Base-by-base conservation (phyloP, 1,140 invertebrate genomes). In the Rhyacophila brunnea region DNA sequence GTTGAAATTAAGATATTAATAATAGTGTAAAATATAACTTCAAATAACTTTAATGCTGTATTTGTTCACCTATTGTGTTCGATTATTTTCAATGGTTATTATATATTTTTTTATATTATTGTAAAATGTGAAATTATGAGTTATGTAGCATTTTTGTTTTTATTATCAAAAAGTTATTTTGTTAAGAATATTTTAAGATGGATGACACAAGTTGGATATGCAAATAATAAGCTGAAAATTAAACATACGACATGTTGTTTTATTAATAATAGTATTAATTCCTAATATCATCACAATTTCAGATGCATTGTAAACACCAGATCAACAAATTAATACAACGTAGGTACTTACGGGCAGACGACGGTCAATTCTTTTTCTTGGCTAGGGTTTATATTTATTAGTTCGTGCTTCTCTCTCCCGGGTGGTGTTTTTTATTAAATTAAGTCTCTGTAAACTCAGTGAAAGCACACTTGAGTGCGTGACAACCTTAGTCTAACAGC, bases 11-110 rank as follows among this genome's bases (percentile, higher is more conserved):
- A 13, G 38, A 40, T 40, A n/a, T n/a, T 40, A 13, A 15, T 13
- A n/a, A n/a, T n/a, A n/a, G n/a, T 55, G 52, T 45, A 46, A 38
- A 47, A 47, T 15, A 48, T 15, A 28, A 13, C 15, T 42, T 40
- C 38, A 42, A 38, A 38, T 11, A 38, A 28, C 23, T 28, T 5
- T 28, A 28, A 28, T 9, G 23, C 43, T 62, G 49, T 49, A 28
- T 54, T 52, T 64, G 62, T 64, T 60, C 62, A 60, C 62, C 62
- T 53, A 32, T 58, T 64, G 62, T 64, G 62, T 64, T 64, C 62
- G 57, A 60, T 60, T 64, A 60, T 55, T 40, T 64, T 46, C 35
- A 36, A 51, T 59, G 34, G 20, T 63, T 64, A 46, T 42, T 46
- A 51, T 62, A 45, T 47, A 43, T 45, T 56, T 44, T 50, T 55